A percentile compares a stretch with the other conserved stretches of the same genome.
These are phyloP conservation scores for Platygyra sinensis DNA, from an alignment of 64 coral and sea anemone species.

Conservation along the genomic window DNA sequence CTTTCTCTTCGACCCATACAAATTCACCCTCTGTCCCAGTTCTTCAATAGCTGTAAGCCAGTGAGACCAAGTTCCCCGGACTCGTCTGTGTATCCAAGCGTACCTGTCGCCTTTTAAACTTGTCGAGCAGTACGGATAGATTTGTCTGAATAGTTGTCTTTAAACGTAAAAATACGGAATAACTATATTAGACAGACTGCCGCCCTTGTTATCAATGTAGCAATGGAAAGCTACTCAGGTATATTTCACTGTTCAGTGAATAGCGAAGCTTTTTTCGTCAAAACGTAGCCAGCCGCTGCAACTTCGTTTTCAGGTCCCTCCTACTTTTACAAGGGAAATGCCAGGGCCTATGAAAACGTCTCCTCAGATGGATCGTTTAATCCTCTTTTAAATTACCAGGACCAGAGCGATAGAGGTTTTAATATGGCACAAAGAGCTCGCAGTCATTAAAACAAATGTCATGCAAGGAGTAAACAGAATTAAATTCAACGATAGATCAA, in stretches of 20 bases:
- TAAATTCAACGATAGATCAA: too few relatives aligned
- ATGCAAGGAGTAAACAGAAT: too few relatives aligned
- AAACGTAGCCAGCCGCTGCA: too few relatives aligned
- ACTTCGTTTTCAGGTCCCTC: too few relatives aligned
- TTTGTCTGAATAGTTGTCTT: conserved; percentile 69
- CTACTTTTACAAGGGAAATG: neutral
- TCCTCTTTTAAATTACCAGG: too few relatives aligned
- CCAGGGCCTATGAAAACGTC: neutral
- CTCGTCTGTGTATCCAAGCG: conserved; percentile 73
- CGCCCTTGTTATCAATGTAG: neutral
- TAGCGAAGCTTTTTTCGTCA: neutral
- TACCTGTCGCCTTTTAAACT: conserved; percentile 39
- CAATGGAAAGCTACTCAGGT: neutral
- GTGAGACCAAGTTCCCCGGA: conserved; percentile 62
- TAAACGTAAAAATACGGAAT: neutral
- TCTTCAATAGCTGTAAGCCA: conserved; percentile 56
- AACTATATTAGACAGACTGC: neutral
- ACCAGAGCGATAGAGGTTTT: too few relatives aligned
- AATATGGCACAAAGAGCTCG: too few relatives aligned
- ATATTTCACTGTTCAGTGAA: too few relatives aligned
- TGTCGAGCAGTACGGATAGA: conserved; percentile 45
- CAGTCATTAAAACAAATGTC: too few relatives aligned
- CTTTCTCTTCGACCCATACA: conserved; percentile 24
- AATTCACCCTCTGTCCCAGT: conserved; percentile 38
- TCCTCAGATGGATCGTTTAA: too few relatives aligned